Percentiles rank a stretch among this genome's conserved stretches.
These are phyloP conservation scores for Drosophila triauraria DNA, from an alignment of 1,140 invertebrate genomes.

Conservation along the genomic window DNA sequence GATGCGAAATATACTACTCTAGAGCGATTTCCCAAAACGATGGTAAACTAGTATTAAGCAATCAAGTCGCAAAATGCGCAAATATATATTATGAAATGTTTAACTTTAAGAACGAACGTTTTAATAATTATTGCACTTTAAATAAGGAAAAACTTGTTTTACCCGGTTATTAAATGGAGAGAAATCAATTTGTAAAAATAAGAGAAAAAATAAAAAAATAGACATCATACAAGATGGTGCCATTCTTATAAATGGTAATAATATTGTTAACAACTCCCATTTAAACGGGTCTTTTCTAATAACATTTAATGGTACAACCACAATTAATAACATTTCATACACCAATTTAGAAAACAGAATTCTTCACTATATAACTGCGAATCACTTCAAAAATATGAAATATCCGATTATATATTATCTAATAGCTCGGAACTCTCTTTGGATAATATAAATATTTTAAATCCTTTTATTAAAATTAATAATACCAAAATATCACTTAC, in stretches of 20 bases:
- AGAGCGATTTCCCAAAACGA: too few relatives aligned
- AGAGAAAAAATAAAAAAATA: too few relatives aligned
- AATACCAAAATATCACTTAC: constrained; percentile 1
- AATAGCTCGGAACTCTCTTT: constrained; percentile 1
- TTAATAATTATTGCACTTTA: too few relatives aligned
- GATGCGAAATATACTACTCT: too few relatives aligned
- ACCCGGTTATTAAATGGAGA: too few relatives aligned
- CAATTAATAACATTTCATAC: neutral
- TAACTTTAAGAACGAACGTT: neutral
- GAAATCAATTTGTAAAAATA: too few relatives aligned
- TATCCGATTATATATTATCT: constrained; percentile 1
- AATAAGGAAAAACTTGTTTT: too few relatives aligned
- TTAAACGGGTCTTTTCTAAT: constrained; percentile 2
- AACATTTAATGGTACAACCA: constrained; percentile 9
- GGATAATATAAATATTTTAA: neutral
- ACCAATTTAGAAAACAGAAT: too few relatives aligned
- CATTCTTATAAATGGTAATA: neutral
- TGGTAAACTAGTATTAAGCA: neutral
- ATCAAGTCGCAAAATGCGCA: too few relatives aligned
- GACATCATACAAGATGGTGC: too few relatives aligned
- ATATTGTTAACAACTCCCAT: neutral
- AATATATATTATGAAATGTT: constrained; percentile 1
- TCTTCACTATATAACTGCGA: neutral
- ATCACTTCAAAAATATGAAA: neutral
- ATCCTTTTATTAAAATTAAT: neutral